Percentiles rank a stretch among this genome's conserved stretches.
Conservation (phyloP, 2,888 invertebrate genomes). For the Linyphia triangularis region DNA sequence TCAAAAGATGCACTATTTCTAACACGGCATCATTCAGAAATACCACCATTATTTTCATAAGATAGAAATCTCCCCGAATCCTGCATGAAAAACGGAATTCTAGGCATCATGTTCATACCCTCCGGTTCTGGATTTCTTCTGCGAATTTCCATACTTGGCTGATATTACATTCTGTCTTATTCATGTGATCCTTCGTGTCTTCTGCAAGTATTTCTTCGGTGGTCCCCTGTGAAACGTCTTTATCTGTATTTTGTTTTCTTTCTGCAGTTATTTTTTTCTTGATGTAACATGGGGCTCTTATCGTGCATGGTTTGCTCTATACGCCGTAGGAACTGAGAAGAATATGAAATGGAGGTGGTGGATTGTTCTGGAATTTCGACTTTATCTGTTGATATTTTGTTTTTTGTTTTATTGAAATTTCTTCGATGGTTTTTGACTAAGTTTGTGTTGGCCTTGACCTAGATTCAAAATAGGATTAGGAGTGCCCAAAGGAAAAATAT, state of each 20-base stretch:
- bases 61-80: not conserved
- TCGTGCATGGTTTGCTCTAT: not conserved
- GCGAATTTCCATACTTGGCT: slow-evolving; percentile 17
- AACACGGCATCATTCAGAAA: not conserved
- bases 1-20: not conserved
- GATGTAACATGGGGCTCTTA: slow-evolving; percentile 8
- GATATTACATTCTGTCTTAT: slow-evolving; percentile 38
- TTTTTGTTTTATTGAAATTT: not conserved
- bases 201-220: not conserved
- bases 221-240: slow-evolving; percentile 6
- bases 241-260: not conserved
- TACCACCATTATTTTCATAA: not conserved
- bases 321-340: not conserved
- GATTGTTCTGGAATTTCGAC: not conserved
- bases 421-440: not conserved
- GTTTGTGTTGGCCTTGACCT: not conserved
- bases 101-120: not conserved
- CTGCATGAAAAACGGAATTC: not conserved
- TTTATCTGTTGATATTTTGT: not conserved
- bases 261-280: not conserved
- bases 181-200: slow-evolving; percentile 1
- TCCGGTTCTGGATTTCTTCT: slow-evolving; percentile 1
- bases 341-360: not conserved
- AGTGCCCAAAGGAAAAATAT: not conserved
- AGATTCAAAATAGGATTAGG: not conserved